A percentile compares a stretch with the other conserved stretches of the same genome.
Conservation (phyloP, 2,113 vertebrate genomes). For the Benitochromis conjunctus region DNA sequence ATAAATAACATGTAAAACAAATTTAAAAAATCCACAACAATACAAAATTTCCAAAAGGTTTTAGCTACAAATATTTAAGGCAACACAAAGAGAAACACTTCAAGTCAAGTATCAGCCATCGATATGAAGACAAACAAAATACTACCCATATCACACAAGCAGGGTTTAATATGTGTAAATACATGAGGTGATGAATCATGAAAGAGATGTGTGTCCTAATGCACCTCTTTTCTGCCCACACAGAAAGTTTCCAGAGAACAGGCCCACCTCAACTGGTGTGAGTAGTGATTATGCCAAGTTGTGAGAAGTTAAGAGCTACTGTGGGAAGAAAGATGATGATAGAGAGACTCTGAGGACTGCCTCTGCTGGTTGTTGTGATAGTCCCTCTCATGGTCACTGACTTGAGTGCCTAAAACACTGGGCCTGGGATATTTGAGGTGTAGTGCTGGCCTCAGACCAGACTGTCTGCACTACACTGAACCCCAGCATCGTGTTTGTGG, state of each 20-base stretch:
- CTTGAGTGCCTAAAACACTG: not conserved
- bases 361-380: not conserved
- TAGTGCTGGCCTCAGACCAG: not conserved
- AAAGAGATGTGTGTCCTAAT: not conserved
- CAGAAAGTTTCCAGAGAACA: not conserved
- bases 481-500: not conserved
- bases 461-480: not conserved
- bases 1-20: slow-evolving; percentile 48
- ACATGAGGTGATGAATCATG: not conserved
- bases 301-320: not conserved
- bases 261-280: not conserved
- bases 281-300: not conserved
- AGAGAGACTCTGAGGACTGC: not conserved
- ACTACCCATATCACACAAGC: not conserved
- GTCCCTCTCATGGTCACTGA: not conserved
- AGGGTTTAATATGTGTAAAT: not conserved
- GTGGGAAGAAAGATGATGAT: not conserved
- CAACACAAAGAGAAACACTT: not conserved
- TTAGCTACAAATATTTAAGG: slow-evolving; percentile 23
- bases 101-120: not conserved
- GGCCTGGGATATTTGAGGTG: not conserved
- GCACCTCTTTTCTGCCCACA: not conserved
- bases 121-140: not conserved
- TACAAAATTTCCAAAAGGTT: not conserved
- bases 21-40: not conserved